phyloP scores from a whole-genome alignment of 2,113 vertebrate genomes.

The Rhabdornis inornatus region DNA sequence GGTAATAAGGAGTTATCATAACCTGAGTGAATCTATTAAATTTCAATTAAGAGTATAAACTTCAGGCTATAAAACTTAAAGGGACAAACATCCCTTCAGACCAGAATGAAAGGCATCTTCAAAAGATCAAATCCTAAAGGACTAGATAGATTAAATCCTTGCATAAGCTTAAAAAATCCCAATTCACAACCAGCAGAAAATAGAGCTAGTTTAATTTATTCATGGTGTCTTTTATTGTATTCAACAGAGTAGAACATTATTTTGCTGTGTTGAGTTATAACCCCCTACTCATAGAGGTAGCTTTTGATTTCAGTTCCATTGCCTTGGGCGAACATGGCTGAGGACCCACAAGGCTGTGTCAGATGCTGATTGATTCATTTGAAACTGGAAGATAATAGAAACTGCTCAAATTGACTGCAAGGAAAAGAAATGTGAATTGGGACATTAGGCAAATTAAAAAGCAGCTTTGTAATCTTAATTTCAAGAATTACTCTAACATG shows the following conservation, averaged over 20 bases:
- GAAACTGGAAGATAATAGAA: slow-evolving; percentile 75
- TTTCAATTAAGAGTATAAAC: slow-evolving; percentile 56
- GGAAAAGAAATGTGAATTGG: slow-evolving; percentile 66
- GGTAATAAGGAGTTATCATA: slow-evolving; percentile 32
- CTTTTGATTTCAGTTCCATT: slow-evolving; percentile 75
- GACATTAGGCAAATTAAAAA: slow-evolving; percentile 69
- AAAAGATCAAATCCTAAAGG: slow-evolving; percentile 57
- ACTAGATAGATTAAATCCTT: slow-evolving; percentile 63
- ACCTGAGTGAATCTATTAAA: slow-evolving; percentile 55
- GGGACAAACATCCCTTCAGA: slow-evolving; percentile 58
- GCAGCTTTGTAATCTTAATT: slow-evolving; percentile 68
- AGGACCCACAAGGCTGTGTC: slow-evolving; percentile 71
- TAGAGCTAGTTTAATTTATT: slow-evolving; percentile 55
- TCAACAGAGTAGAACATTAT: slow-evolving; percentile 18
- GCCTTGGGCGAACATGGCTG: slow-evolving; percentile 71
- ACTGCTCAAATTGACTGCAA: slow-evolving; percentile 67
- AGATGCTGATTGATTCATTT: slow-evolving; percentile 76
- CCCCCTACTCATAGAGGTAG: slow-evolving; percentile 52
- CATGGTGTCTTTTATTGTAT: slow-evolving; percentile 27
- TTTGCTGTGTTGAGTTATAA: slow-evolving; percentile 61
- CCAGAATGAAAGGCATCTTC: slow-evolving; percentile 66
- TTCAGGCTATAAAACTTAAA: slow-evolving; percentile 50
- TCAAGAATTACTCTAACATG: slow-evolving; percentile 51
- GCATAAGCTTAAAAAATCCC: slow-evolving; percentile 53
- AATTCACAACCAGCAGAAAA: slow-evolving; percentile 56